Conservation (phyloP, 2,113 vertebrate species). For the Ellobius talpinus region DNA sequence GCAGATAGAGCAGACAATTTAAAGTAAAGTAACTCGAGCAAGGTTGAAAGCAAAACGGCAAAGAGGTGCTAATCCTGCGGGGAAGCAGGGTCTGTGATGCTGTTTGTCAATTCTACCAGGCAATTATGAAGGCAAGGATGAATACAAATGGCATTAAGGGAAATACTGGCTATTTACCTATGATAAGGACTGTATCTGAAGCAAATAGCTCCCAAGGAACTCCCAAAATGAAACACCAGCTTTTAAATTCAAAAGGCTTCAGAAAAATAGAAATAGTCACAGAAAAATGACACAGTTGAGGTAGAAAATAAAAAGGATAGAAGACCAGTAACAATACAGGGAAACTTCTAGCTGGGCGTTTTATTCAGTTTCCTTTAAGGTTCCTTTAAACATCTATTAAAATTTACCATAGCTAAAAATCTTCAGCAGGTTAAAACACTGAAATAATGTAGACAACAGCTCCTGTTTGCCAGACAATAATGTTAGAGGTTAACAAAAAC, state of each 20-base stretch:
- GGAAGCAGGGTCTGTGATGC: not conserved
- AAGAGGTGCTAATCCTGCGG: conserved; percentile 7
- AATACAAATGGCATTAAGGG: not conserved
- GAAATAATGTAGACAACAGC: not conserved
- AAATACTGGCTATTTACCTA: conserved; percentile 25
- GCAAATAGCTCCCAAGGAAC: not conserved
- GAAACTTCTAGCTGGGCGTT: not conserved
- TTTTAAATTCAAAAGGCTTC: conserved; percentile 14
- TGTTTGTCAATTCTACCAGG: conserved; percentile 11
- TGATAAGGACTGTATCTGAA: not conserved
- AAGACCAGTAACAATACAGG: not conserved
- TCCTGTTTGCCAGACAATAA: not conserved
- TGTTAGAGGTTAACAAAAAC: conserved; percentile 26
- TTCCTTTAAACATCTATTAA: conserved; percentile 18
- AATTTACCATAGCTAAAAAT: not conserved
- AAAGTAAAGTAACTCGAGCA: conserved; percentile 19
- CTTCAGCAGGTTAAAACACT: not conserved
- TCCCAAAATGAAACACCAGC: conserved; percentile 8
- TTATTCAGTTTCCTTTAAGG: not conserved
- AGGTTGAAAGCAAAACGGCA: conserved; percentile 24
- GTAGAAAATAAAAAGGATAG: not conserved
- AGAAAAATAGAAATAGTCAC: not conserved
- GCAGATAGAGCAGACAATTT: conserved; percentile 5
- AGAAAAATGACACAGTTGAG: not conserved
- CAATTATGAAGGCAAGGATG: conserved; percentile 47